These are phyloP conservation scores for Danionella dracula DNA, from an alignment of 2,797 vertebrate genomes.

Conservation along the genomic window DNA sequence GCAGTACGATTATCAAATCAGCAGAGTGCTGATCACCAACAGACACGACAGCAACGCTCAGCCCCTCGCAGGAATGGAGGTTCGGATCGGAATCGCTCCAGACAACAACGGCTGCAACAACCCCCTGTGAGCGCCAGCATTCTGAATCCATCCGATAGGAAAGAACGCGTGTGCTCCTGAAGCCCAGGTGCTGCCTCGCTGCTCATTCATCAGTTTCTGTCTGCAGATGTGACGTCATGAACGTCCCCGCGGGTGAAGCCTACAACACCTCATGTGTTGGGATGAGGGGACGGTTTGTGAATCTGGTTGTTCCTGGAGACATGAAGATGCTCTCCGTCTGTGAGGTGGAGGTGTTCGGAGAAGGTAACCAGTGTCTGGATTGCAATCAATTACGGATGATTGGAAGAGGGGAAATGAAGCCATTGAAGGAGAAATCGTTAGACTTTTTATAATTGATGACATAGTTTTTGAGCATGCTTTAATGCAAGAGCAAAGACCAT, in stretches of 20 bases:
- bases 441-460: no score
- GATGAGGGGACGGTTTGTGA: constrained; percentile 13
- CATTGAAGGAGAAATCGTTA: no score
- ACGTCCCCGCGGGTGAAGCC: not conserved
- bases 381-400: no score
- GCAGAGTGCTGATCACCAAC: not conserved
- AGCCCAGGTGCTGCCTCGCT: no score
- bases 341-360: not conserved
- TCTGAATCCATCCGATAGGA: no score
- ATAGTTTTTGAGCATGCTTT: no score
- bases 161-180: no score
- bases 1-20: not conserved
- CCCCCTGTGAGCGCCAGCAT: not conserved
- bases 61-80: not conserved
- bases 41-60: not conserved
- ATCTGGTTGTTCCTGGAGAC: not conserved
- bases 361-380: not conserved
- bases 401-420: no score
- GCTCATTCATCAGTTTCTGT: not conserved
- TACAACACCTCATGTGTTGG: not conserved
- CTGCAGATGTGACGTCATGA: not conserved
- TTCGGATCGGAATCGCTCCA: not conserved
- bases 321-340: not conserved
- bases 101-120: not conserved
- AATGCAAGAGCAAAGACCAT: no score